Evolutionary conservation across 2,888 invertebrate species (phyloP).

Genomic region (Cryptus viduatorius): DNA sequence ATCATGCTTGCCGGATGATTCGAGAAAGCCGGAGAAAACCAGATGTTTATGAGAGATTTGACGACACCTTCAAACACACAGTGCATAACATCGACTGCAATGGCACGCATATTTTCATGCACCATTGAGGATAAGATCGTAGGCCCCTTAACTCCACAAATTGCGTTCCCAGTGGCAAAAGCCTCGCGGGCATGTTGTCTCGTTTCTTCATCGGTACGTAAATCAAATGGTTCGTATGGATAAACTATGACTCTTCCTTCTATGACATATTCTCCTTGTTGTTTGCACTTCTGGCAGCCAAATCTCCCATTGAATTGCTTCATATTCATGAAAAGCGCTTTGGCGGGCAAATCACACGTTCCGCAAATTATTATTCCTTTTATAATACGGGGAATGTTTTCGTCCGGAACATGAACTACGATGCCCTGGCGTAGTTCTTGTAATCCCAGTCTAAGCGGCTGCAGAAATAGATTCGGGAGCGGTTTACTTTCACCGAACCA

Average conservation of each 20-base stretch:
- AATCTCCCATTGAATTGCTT: slow-evolving; percentile 36
- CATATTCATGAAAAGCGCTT: slow-evolving; percentile 52
- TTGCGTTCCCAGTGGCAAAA: not conserved
- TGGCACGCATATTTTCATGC: slow-evolving; percentile 56
- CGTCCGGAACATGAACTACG: not conserved
- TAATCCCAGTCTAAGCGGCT: not conserved
- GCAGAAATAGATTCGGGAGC: slow-evolving; percentile 5
- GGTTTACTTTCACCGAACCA: slow-evolving; percentile 30
- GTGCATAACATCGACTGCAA: slow-evolving; percentile 67
- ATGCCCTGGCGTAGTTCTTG: slow-evolving; percentile 4
- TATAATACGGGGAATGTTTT: slow-evolving; percentile 3
- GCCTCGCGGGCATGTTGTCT: not conserved
- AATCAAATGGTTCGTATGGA: not conserved
- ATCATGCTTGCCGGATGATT: slow-evolving; percentile 51
- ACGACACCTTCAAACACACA: slow-evolving; percentile 62
- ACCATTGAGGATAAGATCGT: slow-evolving; percentile 41
- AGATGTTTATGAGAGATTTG: slow-evolving; percentile 57
- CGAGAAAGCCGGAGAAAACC: slow-evolving; percentile 45
- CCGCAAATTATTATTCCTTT: slow-evolving; percentile 25
- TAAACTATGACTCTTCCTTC: not conserved
- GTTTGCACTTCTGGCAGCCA: slow-evolving; percentile 45
- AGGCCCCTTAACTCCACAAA: slow-evolving; percentile 66
- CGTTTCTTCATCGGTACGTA: slow-evolving; percentile 27
- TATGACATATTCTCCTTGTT: not conserved
- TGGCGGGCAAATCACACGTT: slow-evolving; percentile 55